These are phyloP conservation scores for Decapterus maruadsi DNA, from an alignment of 2,797 vertebrate genomes.

Conservation along the genomic window DNA sequence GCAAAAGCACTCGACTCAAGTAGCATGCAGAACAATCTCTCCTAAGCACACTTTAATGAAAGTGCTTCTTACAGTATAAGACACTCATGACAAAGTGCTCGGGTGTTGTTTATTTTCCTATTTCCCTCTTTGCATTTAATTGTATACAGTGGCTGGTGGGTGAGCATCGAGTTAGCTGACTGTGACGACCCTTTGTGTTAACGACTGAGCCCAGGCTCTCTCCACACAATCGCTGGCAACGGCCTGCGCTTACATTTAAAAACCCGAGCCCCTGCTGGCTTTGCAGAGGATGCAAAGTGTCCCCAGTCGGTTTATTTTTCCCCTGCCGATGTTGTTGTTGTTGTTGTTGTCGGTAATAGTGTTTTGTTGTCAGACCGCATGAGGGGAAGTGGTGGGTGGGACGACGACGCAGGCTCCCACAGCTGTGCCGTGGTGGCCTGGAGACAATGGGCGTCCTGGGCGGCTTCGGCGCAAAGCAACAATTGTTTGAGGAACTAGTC, in stretches of 20 bases:
- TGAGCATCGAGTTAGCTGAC: slow-evolving; percentile 33
- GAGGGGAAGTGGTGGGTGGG: neutral
- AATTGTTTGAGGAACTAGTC: slow-evolving; percentile 55
- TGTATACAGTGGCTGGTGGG: slow-evolving; percentile 20
- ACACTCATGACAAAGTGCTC: slow-evolving; percentile 38
- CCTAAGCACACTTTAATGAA: slow-evolving; percentile 7
- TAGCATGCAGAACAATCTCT: neutral
- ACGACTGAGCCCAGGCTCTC: slow-evolving; percentile 26
- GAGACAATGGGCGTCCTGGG: slow-evolving; percentile 69
- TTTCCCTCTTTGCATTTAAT: slow-evolving; percentile 48
- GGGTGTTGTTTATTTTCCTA: slow-evolving; percentile 39
- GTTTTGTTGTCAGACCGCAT: slow-evolving; percentile 57
- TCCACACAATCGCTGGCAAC: slow-evolving; percentile 57
- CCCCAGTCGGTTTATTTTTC: slow-evolving; percentile 1
- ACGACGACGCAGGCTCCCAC: slow-evolving; percentile 34
- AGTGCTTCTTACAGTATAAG: slow-evolving; percentile 1
- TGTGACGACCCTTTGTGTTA: slow-evolving; percentile 58
- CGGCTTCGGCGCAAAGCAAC: slow-evolving; percentile 48
- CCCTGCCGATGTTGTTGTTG: neutral
- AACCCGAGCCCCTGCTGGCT: slow-evolving; percentile 50
- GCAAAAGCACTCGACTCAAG: neutral
- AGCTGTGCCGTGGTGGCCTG: slow-evolving; percentile 54
- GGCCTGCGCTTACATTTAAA: slow-evolving; percentile 30
- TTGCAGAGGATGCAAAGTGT: slow-evolving; percentile 52
- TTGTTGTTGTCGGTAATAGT: slow-evolving; percentile 63